phyloP scores from a whole-genome alignment of 92 coral and sea anemone genomes.

The Zoanthus solanderi region DNA sequence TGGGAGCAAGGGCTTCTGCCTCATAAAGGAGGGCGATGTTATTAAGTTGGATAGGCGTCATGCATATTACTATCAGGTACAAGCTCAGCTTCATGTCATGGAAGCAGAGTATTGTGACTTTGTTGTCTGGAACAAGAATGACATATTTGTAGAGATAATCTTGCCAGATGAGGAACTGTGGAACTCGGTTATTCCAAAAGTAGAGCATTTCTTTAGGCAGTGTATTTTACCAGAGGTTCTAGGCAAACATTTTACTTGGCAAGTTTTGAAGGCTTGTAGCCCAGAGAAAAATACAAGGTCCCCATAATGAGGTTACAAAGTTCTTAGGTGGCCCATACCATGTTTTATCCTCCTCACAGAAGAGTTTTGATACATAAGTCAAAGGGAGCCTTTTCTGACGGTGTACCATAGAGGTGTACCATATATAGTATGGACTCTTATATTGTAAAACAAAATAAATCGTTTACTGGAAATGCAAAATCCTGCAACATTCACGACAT shows the following conservation, averaged over 20 bases:
- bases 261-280: slow-evolving; percentile 16
- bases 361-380: slow-evolving; percentile 3
- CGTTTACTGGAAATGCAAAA: slow-evolving; percentile 13
- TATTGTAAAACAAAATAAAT: slow-evolving; percentile 24
- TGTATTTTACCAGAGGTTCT: slow-evolving; percentile 53
- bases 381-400: slow-evolving; percentile 2
- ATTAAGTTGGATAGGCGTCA: background rate
- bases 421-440: background rate
- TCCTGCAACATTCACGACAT: slow-evolving; percentile 2
- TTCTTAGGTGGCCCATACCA: background rate
- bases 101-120: slow-evolving; percentile 56
- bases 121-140: slow-evolving; percentile 58
- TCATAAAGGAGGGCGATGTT: slow-evolving; percentile 5
- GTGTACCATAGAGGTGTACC: slow-evolving; percentile 6
- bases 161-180: slow-evolving; percentile 35
- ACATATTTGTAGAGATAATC: slow-evolving; percentile 34
- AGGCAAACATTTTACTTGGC: slow-evolving; percentile 46
- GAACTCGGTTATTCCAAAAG: slow-evolving; percentile 50
- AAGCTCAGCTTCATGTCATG: slow-evolving; percentile 46
- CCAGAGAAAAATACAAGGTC: slow-evolving; percentile 1
- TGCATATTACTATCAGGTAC: slow-evolving; percentile 35
- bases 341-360: slow-evolving; percentile 8
- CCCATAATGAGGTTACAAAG: slow-evolving; percentile 1
- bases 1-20: slow-evolving; percentile 45
- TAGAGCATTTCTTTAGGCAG: slow-evolving; percentile 48